Evolutionary conservation across 1,140 invertebrate species (phyloP).

Genomic region (Apis cerana): DNA sequence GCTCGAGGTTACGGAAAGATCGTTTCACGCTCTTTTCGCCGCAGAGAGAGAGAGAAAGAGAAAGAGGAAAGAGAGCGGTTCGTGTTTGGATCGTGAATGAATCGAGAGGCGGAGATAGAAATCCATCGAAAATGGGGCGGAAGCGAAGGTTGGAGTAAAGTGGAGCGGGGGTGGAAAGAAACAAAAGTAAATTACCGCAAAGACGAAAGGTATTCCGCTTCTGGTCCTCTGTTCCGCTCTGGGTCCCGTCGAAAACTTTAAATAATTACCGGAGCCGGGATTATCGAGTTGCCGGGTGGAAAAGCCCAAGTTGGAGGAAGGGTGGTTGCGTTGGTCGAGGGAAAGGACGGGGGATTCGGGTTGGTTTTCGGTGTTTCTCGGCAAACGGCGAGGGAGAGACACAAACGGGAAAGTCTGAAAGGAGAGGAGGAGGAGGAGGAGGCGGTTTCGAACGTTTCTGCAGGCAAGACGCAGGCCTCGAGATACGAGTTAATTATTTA

Average conservation of each 20-base stretch:
- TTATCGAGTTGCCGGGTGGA: slow-evolving; percentile 65
- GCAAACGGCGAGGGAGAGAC: neutral
- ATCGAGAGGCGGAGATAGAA: neutral
- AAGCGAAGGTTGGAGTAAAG: neutral
- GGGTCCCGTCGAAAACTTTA: slow-evolving; percentile 61
- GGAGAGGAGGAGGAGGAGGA: neutral
- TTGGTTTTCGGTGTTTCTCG: slow-evolving; percentile 15
- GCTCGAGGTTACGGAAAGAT: too few species aligned
- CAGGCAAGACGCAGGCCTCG: slow-evolving; percentile 42
- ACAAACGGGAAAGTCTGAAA: slow-evolving; percentile 7
- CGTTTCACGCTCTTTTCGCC: neutral
- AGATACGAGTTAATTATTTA: slow-evolving; percentile 74
- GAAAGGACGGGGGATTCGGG: slow-evolving; percentile 5
- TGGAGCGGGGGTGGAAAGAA: slow-evolving; percentile 8
- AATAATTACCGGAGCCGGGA: slow-evolving; percentile 65
- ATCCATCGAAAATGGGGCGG: neutral
- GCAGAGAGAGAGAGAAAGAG: too few species aligned
- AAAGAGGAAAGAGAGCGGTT: too few species aligned
- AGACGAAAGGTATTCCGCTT: slow-evolving; percentile 33
- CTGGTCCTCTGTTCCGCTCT: neutral
- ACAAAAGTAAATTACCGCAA: slow-evolving; percentile 44
- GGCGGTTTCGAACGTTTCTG: slow-evolving; percentile 6
- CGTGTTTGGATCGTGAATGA: too few species aligned
- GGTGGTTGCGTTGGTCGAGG: slow-evolving; percentile 32
- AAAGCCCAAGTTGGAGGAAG: slow-evolving; percentile 51